These are phyloP conservation scores for Marasmarcha lunaedactyla DNA, from an alignment of 2,888 invertebrate genomes.

Conservation along the genomic window DNA sequence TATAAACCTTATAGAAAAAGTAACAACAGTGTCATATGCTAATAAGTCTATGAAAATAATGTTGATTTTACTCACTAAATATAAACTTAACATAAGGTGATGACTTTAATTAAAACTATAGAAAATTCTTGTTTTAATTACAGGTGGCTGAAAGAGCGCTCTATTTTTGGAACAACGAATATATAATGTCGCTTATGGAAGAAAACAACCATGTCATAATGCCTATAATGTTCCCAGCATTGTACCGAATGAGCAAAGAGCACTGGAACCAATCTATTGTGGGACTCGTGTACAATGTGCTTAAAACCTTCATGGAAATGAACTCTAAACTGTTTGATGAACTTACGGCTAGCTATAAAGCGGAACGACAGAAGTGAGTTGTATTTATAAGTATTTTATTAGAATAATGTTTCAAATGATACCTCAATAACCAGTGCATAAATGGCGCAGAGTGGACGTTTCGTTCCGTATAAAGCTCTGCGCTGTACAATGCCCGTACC, in stretches of 20 bases:
- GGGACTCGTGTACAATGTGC: slow-evolving; percentile 98
- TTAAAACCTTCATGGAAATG: slow-evolving; percentile 99
- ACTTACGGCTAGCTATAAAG: slow-evolving; percentile 97
- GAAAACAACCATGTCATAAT: slow-evolving; percentile 98
- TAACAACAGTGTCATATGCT: too few species aligned
- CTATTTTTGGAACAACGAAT: slow-evolving; percentile 99
- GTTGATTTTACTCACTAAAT: too few species aligned
- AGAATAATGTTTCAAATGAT: too few species aligned
- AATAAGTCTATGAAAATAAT: too few species aligned
- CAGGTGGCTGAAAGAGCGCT: slow-evolving; percentile 98
- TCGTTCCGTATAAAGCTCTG: too few species aligned
- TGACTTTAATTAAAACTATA: slow-evolving; percentile 2
- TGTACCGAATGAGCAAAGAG: slow-evolving; percentile 99
- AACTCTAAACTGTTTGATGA: slow-evolving; percentile 99
- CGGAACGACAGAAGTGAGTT: slow-evolving; percentile 97
- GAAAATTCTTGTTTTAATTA: slow-evolving; percentile 15
- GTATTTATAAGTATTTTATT: too few species aligned
- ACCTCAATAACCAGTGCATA: too few species aligned
- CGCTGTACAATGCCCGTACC: too few species aligned
- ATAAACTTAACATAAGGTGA: too few species aligned
- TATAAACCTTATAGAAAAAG: too few species aligned
- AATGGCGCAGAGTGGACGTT: too few species aligned
- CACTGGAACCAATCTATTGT: slow-evolving; percentile 99
- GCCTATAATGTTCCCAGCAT: slow-evolving; percentile 99
- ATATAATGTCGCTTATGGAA: slow-evolving; percentile 98